Evolutionary conservation across 2,888 invertebrate genomes (phyloP).

Genomic region (Schizaphis graminum): DNA sequence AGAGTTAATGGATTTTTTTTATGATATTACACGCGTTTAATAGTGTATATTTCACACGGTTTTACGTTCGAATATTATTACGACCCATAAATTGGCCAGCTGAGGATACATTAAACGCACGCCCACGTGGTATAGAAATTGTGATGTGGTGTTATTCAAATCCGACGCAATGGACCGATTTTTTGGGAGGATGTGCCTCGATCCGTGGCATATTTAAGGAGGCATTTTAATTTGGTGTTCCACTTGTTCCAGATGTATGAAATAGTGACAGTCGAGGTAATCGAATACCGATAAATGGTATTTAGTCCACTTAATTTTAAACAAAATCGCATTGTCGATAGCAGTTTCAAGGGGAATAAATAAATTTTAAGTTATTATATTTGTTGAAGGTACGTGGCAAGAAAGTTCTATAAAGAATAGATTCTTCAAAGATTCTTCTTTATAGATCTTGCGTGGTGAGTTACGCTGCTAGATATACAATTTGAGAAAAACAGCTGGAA

Average conservation of each 20-base stretch:
- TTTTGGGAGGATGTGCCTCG: neutral
- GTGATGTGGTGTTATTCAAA: neutral
- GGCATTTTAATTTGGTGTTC: neutral
- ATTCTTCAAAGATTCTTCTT: no score
- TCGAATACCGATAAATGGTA: no score
- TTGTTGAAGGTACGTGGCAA: no score
- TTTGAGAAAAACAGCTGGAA: no score
- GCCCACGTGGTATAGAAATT: neutral
- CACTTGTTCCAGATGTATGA: neutral
- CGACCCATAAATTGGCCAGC: slow-evolving; percentile 29
- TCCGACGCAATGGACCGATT: neutral
- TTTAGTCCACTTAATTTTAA: neutral
- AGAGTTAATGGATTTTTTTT: slow-evolving; percentile 38
- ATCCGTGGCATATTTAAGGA: neutral
- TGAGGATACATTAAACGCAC: neutral
- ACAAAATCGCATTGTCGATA: neutral
- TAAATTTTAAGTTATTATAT: no score
- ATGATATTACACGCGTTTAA: slow-evolving; percentile 39
- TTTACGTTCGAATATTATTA: slow-evolving; percentile 35
- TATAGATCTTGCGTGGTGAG: no score
- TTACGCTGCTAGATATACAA: no score
- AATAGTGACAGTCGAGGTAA: neutral
- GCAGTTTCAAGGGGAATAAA: neutral
- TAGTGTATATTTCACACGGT: slow-evolving; percentile 27
- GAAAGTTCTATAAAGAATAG: no score